These are phyloP conservation scores for Bombylius discolor DNA, from an alignment of 2,888 invertebrate species.

Conservation along the genomic window DNA sequence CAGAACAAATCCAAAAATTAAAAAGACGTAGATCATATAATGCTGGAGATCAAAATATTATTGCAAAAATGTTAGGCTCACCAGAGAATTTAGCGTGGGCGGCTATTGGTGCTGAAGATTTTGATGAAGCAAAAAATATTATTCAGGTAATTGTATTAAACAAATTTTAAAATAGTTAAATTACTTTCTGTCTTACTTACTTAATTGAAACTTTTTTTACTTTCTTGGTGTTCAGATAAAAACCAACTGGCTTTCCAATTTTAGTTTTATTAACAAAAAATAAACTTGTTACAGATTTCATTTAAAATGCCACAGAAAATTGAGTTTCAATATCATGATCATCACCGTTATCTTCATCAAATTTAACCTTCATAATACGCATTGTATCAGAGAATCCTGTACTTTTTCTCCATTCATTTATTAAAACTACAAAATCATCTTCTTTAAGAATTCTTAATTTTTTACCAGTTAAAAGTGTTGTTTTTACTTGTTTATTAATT, in stretches of 20 bases:
- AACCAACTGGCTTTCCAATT: too few species aligned
- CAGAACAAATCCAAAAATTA: too few species aligned
- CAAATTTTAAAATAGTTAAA: too few species aligned
- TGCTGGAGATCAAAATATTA: slow-evolving; percentile 23
- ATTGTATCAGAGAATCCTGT: slow-evolving; percentile 85
- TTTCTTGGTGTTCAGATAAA: too few species aligned
- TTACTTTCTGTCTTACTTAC: too few species aligned
- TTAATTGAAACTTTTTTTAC: too few species aligned
- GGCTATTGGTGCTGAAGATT: slow-evolving; percentile 60
- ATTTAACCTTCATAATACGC: slow-evolving; percentile 57
- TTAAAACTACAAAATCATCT: slow-evolving; percentile 71
- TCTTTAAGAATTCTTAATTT: slow-evolving; percentile 61
- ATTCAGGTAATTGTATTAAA: slow-evolving; percentile 49
- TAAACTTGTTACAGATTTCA: too few species aligned
- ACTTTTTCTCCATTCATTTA: slow-evolving; percentile 87
- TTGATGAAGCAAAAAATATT: slow-evolving; percentile 62
- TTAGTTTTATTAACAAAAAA: too few species aligned
- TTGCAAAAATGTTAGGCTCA: slow-evolving; percentile 53
- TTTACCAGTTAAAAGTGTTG: slow-evolving; percentile 64
- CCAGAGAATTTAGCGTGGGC: slow-evolving; percentile 62
- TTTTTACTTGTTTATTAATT: slow-evolving; percentile 40
- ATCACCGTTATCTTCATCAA: not conserved
- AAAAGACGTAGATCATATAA: not conserved
- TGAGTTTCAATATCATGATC: too few species aligned
- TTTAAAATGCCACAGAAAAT: too few species aligned